These are phyloP conservation scores for Cranoglanis bouderius DNA, from an alignment of 2,113 vertebrate genomes.

Conservation along the genomic window DNA sequence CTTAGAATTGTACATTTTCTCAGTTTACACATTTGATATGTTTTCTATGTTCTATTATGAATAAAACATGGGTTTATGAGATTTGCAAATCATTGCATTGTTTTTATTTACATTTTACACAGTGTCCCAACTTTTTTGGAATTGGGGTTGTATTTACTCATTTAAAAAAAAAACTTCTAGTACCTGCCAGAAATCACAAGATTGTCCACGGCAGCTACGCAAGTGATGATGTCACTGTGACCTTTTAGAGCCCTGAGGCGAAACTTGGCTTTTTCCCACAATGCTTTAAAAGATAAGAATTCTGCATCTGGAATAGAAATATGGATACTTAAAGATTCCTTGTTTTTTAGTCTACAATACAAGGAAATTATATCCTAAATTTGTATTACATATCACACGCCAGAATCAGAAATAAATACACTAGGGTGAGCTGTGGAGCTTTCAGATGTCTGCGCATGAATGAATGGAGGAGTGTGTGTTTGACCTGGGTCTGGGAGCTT, in stretches of 20 bases:
- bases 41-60: no score
- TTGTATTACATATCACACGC: not conserved
- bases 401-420: not conserved
- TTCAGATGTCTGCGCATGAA: not conserved
- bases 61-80: no score
- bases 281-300: slow-evolving; percentile 63
- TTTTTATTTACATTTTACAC: no score
- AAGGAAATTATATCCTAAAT: not conserved
- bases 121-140: no score
- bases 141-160: no score
- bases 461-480: not conserved
- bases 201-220: slow-evolving; percentile 75
- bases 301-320: slow-evolving; percentile 60
- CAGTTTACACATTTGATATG: no score
- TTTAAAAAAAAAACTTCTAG: slow-evolving; percentile 14
- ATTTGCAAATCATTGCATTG: no score
- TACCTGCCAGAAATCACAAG: slow-evolving; percentile 80
- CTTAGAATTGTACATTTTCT: no score
- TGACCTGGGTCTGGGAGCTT: slow-evolving; percentile 48
- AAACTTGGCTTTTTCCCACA: slow-evolving; percentile 75
- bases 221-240: slow-evolving; percentile 80
- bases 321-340: not conserved
- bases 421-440: not conserved
- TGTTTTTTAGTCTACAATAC: not conserved
- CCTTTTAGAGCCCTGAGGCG: slow-evolving; percentile 74